Evolutionary conservation across 2,113 vertebrate genomes (phyloP).

Genomic region (Mesoclemmys tuberculata): DNA sequence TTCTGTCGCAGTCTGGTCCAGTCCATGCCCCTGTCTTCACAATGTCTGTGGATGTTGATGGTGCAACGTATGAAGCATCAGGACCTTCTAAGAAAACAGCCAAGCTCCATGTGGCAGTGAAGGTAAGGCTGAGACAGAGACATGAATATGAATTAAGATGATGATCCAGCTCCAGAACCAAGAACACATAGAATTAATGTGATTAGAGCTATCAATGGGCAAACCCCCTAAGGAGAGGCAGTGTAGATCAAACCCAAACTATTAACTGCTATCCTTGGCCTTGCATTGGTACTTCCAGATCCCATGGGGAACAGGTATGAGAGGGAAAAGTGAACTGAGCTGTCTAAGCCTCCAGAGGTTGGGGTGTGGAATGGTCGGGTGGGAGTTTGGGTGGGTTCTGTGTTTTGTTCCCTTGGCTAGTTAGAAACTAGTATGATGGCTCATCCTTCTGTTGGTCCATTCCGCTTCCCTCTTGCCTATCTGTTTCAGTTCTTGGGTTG

Average conservation of each 20-base stretch:
- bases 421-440: background rate
- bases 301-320: rapidly evolving
- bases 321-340: background rate
- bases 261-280: background rate
- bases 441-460: background rate
- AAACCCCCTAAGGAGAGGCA: background rate
- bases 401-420: background rate
- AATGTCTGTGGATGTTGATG: slow-evolving; percentile 98
- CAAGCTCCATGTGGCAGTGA: slow-evolving; percentile 98
- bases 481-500: background rate
- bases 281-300: background rate
- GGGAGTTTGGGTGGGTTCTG: background rate
- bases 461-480: background rate
- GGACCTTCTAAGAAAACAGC: slow-evolving; percentile 99
- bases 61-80: slow-evolving; percentile 94
- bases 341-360: background rate
- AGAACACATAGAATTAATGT: background rate
- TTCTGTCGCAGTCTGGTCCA: slow-evolving; percentile 97
- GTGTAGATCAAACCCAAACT: background rate
- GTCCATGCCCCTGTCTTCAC: slow-evolving; percentile 99
- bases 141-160: background rate
- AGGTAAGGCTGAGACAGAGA: slow-evolving; percentile 80
- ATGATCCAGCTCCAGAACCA: background rate
- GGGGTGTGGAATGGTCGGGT: background rate
- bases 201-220: background rate